Base-by-base conservation (phyloP, 1,140 invertebrate genomes). In the Drosophila bipectinata region DNA sequence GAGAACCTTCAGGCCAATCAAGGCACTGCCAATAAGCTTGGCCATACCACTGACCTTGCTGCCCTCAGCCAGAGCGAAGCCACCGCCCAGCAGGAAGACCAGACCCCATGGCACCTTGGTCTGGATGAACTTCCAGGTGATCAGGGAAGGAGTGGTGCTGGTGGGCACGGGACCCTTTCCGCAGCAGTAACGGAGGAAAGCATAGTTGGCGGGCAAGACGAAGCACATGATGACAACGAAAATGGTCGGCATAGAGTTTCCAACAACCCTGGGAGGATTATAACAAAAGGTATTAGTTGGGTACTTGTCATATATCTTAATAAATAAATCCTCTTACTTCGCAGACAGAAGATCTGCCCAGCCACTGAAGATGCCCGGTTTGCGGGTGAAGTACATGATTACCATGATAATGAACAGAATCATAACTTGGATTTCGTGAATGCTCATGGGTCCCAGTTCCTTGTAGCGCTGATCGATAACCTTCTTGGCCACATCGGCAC, bases 31-130 rank as follows among this genome's bases (percentile, higher is more conserved):
- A 54, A 98, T 93, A 92, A 95, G 93, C 2, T 92, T 85, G 0
- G 97, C 97, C 72, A 98, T 94, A 1, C 95, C 95, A 0, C 96
- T 97, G 7, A 92, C 93, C 74, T 96, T 95, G 71, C 95, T 96
- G 48, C 95, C 97, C 48, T 96, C 94, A 0, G 98, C 97, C 18
- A 98, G 93, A 0, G 97, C 97, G 91, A 98, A 98, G 1, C 97
- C 97, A 48, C 97, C 97, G 32, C 97, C 93, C 12, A 96, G 92
- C 51, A 97, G 93, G 77, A 96, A 94, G 15, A 97, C 94, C 3
- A 97, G 91, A 63, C 96, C 95, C 96, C 96, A 97, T 15, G 96
- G 96, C 61, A 96, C 94, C 76, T 96, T 96, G 44, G 95, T 93
- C 77, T 97, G 95, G 30, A 96, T 93, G 32, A 94, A 94, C 67